Conservation (phyloP, 1,140 invertebrate genomes). For the Hirudo medicinalis region DNA sequence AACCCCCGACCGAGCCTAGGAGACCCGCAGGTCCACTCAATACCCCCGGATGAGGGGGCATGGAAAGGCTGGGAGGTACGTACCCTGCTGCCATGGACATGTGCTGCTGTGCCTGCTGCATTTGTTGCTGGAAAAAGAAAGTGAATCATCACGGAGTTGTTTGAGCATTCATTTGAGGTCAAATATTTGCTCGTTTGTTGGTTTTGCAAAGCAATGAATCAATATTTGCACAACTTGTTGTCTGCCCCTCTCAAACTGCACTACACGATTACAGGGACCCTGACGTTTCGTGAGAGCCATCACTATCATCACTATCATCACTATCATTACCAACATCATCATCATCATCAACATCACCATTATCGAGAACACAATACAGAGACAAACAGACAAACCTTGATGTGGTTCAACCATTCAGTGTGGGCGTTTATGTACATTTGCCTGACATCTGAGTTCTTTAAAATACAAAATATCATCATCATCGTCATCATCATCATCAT, state of each 20-base stretch:
- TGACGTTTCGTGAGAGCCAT: not conserved
- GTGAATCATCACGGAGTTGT: no score
- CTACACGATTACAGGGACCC: no score
- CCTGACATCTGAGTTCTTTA: conserved; percentile 13
- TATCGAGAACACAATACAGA: not conserved
- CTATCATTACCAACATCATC: not conserved
- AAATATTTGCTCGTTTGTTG: no score
- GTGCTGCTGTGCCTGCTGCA: conserved; percentile 12
- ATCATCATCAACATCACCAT: not conserved
- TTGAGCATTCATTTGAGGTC: no score
- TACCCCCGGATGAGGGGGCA: conserved; percentile 1
- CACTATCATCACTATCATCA: not conserved
- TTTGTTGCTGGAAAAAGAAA: conserved; percentile 5
- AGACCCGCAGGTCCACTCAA: not conserved
- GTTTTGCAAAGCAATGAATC: no score
- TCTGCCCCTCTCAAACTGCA: no score
- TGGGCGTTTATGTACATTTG: conserved; percentile 16
- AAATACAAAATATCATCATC: no score
- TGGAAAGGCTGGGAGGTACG: conserved; percentile 2
- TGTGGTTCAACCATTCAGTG: conserved; percentile 15
- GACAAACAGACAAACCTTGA: conserved; percentile 14
- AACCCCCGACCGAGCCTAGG: not conserved
- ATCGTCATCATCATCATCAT: no score
- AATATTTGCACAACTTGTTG: no score
- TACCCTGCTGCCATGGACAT: conserved; percentile 10